Percentiles rank a stretch among this genome's conserved stretches.
Conservation (phyloP, 2,113 vertebrate genomes). For the Psilopsiagon aurifrons region DNA sequence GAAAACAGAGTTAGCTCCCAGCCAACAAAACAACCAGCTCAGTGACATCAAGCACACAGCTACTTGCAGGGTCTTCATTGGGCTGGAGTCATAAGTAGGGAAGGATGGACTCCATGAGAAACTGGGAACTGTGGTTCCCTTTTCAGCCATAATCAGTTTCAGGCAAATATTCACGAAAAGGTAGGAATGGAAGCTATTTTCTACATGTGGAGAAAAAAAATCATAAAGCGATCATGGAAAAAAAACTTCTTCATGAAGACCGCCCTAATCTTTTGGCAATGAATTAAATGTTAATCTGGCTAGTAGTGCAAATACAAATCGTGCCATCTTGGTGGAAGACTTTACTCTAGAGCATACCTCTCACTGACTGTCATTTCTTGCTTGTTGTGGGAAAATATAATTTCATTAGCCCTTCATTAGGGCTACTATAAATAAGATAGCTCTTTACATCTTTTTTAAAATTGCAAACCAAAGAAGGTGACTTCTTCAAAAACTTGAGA, state of each 20-base stretch:
- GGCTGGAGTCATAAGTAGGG: background rate
- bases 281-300: background rate
- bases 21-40: background rate
- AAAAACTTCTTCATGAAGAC: background rate
- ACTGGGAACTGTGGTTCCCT: accelerated
- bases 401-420: background rate
- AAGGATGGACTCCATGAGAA: background rate
- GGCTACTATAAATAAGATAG: background rate
- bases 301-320: background rate
- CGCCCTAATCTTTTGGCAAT: background rate
- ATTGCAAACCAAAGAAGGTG: background rate
- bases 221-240: background rate
- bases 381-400: background rate
- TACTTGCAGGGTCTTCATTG: background rate
- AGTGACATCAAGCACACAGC: background rate
- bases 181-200: background rate
- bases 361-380: background rate
- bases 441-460: background rate
- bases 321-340: background rate
- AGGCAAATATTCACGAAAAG: background rate
- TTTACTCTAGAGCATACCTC: background rate
- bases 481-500: background rate
- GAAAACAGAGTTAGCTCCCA: background rate
- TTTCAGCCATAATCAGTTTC: background rate
- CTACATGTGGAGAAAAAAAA: background rate